Base-by-base conservation (phyloP, 2,888 invertebrate genomes). In the Pegoplata infirma region DNA sequence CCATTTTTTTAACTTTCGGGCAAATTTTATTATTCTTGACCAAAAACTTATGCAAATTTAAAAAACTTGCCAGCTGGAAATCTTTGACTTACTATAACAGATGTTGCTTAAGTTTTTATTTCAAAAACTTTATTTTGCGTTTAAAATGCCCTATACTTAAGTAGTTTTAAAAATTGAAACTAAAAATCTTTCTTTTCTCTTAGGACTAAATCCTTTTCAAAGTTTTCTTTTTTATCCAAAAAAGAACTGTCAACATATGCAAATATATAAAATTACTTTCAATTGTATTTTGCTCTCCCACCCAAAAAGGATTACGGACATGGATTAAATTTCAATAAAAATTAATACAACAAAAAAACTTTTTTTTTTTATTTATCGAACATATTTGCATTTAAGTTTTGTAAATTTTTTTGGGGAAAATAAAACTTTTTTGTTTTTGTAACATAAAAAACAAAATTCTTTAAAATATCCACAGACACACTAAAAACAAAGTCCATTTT, bases 301-400 rank as follows among this genome's bases (percentile, higher is more conserved):
- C 10, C 46, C 32, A 40, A 58, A 0, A 19, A 2, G 47, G 3
- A 47, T 61, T 55, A 61, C 66, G 40, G 14, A 61, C 55, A 44
- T n/a, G 69, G 71, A 79, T 79, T 75, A 71, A 75, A 75, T 67
- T 79, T 71, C 74, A 61, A 78, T 78, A 78, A 78, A 74, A 74
- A 69, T 47, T 44, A 59, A 71, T 23, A 36, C 59, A 59, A 56
- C 21, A 71, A 46, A 64, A 49, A 51, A 58, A 67, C 23, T 47
- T 51, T 55, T 71, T 69, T 64, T 71, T 58, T 46, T 71, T 69
- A 69, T 71, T 58, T 46, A 71, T 64, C 40, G 36, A 19, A 49
- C 40, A 75, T 44, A 44, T 76, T 74, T 59, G 71, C 46, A 71
- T 63, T 63, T 58, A 8, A 56, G 36, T 36, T 68, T 68, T 21